A percentile compares a stretch with the other conserved stretches of the same genome.
phyloP scores from a whole-genome alignment of 2,888 invertebrate genomes.

The Phortica magna region DNA sequence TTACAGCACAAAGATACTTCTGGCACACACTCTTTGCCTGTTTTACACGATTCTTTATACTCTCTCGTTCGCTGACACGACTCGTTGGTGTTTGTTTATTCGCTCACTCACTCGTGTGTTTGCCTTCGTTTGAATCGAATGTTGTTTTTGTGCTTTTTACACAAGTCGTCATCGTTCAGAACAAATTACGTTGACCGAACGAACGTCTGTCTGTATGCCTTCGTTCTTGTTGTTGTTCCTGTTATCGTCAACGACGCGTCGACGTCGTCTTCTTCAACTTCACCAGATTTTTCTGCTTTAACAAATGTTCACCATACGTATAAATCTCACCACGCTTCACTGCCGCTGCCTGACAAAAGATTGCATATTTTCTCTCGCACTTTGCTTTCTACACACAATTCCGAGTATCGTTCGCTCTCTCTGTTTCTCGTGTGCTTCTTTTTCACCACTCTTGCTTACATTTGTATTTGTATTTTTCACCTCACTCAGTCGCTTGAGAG shows the following conservation, averaged over 20 bases:
- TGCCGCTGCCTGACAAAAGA: background rate
- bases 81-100: conserved; percentile 21
- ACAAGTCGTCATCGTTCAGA: conserved; percentile 16
- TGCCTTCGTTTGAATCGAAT: background rate
- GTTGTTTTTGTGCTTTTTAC: conserved; percentile 10
- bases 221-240: background rate
- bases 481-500: conserved; percentile 55
- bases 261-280: no score
- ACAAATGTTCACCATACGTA: no score
- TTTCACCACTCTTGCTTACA: conserved; percentile 50
- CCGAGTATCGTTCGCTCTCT: background rate
- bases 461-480: conserved; percentile 56
- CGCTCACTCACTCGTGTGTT: conserved; percentile 47
- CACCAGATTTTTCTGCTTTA: no score
- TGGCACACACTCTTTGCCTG: conserved; percentile 16
- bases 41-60: no score
- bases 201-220: background rate
- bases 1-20: conserved; percentile 46
- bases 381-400: background rate
- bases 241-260: no score
- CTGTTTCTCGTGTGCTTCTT: conserved; percentile 13
- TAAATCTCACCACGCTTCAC: no score
- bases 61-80: background rate
- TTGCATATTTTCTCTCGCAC: background rate
- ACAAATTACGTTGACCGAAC: background rate